Conservation (phyloP, 2,113 vertebrate species). For the Catagonus wagneri region DNA sequence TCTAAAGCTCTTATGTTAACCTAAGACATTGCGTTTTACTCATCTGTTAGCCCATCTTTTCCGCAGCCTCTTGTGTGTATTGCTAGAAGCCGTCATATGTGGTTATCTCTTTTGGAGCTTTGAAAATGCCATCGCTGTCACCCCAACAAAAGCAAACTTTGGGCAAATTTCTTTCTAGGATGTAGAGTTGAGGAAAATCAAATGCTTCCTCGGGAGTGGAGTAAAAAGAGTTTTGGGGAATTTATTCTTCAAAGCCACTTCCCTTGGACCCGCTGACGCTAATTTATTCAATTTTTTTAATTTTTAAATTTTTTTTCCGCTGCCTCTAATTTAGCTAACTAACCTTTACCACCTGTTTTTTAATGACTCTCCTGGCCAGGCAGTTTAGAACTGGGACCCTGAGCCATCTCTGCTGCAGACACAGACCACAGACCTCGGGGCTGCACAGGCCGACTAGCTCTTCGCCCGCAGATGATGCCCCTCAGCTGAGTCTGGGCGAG, state of each 20-base stretch:
- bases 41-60: background rate
- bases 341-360: constrained; percentile 28
- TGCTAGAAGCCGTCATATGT: too few species aligned
- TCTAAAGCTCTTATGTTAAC: background rate
- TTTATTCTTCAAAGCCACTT: constrained; percentile 42
- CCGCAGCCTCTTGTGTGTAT: background rate
- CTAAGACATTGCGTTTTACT: background rate
- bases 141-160: constrained; percentile 32
- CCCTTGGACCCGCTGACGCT: background rate
- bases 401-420: background rate
- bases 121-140: background rate
- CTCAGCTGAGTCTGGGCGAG: background rate
- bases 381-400: background rate
- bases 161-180: background rate
- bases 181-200: constrained; percentile 38
- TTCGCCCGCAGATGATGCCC: background rate
- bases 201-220: background rate
- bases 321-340: constrained; percentile 1
- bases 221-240: background rate
- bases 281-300: too few species aligned
- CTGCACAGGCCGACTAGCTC: background rate
- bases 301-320: too few species aligned
- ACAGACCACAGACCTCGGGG: background rate
- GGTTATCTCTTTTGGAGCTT: background rate
- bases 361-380: background rate